These are phyloP conservation scores for Vimba vimba DNA, from an alignment of 2,113 vertebrate species.

Conservation along the genomic window DNA sequence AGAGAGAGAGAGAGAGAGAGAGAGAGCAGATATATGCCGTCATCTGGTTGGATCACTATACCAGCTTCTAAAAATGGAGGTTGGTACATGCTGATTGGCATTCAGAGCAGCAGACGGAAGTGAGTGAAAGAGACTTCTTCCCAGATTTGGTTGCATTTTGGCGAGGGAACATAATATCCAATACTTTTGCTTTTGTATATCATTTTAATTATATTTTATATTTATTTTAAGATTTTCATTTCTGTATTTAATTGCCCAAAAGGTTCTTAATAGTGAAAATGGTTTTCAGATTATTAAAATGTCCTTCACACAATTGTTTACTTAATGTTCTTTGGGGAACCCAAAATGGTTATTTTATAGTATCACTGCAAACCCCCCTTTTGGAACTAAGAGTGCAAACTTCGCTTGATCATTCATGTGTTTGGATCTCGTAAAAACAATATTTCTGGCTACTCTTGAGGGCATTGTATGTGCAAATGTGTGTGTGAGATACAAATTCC, in stretches of 20 bases:
- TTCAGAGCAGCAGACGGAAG: constrained; percentile 38
- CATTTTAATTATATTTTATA: neutral
- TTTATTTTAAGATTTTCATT: neutral
- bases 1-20: neutral
- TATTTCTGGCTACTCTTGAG: neutral
- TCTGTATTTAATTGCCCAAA: neutral
- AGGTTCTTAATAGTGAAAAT: neutral
- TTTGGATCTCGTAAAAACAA: neutral
- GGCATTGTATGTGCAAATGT: neutral
- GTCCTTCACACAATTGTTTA: neutral
- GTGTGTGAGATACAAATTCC: constrained; percentile 7
- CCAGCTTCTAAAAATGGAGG: constrained; percentile 45
- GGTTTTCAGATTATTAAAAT: neutral
- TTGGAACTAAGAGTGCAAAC: neutral
- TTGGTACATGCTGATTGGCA: constrained; percentile 49
- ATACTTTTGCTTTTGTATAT: neutral
- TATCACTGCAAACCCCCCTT: neutral
- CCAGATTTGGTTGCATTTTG: constrained; percentile 44
- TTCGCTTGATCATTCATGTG: neutral
- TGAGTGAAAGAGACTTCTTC: constrained; percentile 28
- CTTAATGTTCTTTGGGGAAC: neutral
- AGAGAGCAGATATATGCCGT: constrained; percentile 34
- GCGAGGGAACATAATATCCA: constrained; percentile 12
- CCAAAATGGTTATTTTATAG: neutral
- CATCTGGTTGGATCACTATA: constrained; percentile 47